These are phyloP conservation scores for Puntigrus tetrazona DNA, from an alignment of 2,113 vertebrate genomes.

Conservation along the genomic window DNA sequence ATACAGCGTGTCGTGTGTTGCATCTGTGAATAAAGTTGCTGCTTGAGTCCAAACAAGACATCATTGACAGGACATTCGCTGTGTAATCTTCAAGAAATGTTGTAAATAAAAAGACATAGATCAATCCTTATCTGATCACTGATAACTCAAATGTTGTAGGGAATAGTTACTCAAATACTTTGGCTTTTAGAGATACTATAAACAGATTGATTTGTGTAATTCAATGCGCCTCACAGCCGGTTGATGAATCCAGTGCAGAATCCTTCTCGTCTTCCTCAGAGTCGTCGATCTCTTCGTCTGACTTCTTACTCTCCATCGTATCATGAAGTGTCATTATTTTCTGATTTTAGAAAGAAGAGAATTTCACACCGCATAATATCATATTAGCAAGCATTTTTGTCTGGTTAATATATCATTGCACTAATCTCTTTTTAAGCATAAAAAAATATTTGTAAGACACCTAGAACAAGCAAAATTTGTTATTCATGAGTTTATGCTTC, in stretches of 20 bases:
- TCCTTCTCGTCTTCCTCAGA: slow-evolving; percentile 8
- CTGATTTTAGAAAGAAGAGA: neutral
- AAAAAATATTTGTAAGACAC: neutral
- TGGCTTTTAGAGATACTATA: neutral
- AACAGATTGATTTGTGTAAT: neutral
- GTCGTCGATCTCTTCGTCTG: neutral
- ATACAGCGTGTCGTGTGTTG: neutral
- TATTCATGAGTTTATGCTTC: neutral
- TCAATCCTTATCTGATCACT: neutral
- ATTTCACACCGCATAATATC: neutral
- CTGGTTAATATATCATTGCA: too few species aligned
- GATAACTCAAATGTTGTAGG: neutral
- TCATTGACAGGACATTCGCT: neutral
- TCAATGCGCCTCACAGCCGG: neutral
- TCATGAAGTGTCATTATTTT: neutral
- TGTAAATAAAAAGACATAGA: neutral
- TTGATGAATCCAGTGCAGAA: slow-evolving; percentile 15
- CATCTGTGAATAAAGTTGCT: neutral
- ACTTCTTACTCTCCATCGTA: neutral
- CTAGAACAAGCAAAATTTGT: neutral
- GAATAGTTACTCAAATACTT: neutral
- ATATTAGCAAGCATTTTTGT: neutral
- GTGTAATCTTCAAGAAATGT: neutral
- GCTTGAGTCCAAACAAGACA: neutral
- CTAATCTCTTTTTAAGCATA: neutral